These are phyloP conservation scores for Symphodus melops DNA, from an alignment of 2,113 vertebrate species.

Conservation along the genomic window DNA sequence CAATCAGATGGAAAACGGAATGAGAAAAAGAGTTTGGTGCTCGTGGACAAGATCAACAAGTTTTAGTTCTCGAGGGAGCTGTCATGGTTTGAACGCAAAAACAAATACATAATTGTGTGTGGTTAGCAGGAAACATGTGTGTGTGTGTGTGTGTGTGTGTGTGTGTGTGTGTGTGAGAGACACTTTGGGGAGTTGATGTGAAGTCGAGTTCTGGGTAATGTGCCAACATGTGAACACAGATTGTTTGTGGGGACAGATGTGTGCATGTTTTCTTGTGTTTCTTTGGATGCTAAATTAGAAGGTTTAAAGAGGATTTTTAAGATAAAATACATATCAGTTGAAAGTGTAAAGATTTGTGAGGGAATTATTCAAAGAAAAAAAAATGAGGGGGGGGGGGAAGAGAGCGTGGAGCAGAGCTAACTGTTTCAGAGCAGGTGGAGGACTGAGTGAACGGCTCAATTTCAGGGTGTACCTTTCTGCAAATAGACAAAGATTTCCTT, in stretches of 20 bases:
- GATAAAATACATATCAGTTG: background rate
- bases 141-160: constrained; percentile 11
- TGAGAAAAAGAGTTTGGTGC: too few species aligned
- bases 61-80: constrained; percentile 44
- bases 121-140: constrained; percentile 39
- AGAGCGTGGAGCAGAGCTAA: constrained; percentile 4
- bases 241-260: constrained; percentile 16
- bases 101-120: constrained; percentile 66
- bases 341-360: constrained; percentile 8
- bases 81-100: constrained; percentile 42
- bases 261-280: constrained; percentile 11
- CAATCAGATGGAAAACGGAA: too few species aligned
- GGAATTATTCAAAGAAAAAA: background rate
- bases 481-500: background rate
- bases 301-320: constrained; percentile 17
- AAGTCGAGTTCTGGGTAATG: constrained; percentile 34
- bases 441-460: constrained; percentile 18
- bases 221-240: constrained; percentile 45
- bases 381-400: background rate
- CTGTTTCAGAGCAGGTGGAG: constrained; percentile 26
- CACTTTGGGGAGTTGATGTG: constrained; percentile 9
- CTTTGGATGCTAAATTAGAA: constrained; percentile 5
- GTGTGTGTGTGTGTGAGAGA: constrained; percentile 18
- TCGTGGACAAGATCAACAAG: too few species aligned
- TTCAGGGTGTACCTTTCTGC: constrained; percentile 2